These are phyloP conservation scores for Lampropteryx suffumata DNA, from an alignment of 2,888 invertebrate species.

Conservation along the genomic window DNA sequence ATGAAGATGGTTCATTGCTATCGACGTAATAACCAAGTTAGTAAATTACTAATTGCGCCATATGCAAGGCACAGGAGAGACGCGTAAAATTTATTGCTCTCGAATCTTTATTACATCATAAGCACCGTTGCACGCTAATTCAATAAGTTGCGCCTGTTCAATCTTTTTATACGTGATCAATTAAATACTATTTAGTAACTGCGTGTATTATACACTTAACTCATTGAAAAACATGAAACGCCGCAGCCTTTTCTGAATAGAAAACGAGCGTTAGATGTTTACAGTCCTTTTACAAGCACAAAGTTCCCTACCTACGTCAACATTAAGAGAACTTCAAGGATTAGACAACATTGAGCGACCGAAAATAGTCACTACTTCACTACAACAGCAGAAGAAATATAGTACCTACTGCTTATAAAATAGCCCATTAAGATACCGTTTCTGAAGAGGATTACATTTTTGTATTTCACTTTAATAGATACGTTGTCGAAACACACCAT, in stretches of 20 bases:
- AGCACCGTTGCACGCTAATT: constrained; percentile 60
- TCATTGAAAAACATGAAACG: no score
- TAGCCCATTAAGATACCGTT: constrained; percentile 20
- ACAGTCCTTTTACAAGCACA: no score
- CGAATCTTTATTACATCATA: constrained; percentile 66
- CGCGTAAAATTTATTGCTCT: constrained; percentile 56
- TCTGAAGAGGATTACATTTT: constrained; percentile 33
- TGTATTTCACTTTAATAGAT: constrained; percentile 42
- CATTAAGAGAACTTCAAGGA: background rate
- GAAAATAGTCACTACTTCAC: constrained; percentile 9
- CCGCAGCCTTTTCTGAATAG: no score
- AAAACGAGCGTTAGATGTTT: no score
- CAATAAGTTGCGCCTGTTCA: constrained; percentile 48
- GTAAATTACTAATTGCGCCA: constrained; percentile 60
- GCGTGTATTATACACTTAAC: constrained; percentile 22
- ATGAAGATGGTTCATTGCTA: background rate
- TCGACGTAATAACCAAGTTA: constrained; percentile 37
- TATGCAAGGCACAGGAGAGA: constrained; percentile 64
- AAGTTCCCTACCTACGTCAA: background rate
- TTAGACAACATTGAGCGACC: background rate
- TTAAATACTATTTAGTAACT: constrained; percentile 38
- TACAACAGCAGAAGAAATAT: background rate
- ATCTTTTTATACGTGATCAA: constrained; percentile 42
- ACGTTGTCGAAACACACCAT: constrained; percentile 52
- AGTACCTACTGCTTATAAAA: background rate